Base-by-base conservation (phyloP, 2,113 vertebrate genomes). In the Carassius auratus region DNA sequence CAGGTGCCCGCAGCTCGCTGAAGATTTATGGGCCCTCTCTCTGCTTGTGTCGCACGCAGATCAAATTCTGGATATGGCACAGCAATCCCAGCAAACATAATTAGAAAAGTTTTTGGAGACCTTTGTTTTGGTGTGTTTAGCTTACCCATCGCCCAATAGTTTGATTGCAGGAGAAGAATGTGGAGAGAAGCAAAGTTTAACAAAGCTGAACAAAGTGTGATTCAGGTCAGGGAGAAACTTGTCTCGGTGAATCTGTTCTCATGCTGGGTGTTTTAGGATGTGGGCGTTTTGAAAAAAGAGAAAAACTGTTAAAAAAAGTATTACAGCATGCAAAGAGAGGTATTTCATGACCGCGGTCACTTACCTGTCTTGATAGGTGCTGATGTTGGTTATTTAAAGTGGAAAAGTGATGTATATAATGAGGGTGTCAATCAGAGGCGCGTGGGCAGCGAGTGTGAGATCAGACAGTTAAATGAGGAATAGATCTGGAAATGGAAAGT, bases 21-120 rank as follows among this genome's bases (percentile, higher is more conserved):
- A 82, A 86, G 90, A 88, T 87, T 87, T 86, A 88, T 86, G 81
- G 76, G 85, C 87, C 61, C 23, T 83, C 73, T 82, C 55, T 85
- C 59, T 30, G 59, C 74, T 66, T 30, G 75, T 77, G 64, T 66
- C 52, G 38, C 26, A 15, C 78, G 33, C 84, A 52, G 64, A 87
- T 79, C 83, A 86, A 86, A 90, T 84, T 82, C 80, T 33, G 81
- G 81, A 86, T 87, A 81, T 36, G 80, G 61, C 30, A 62, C 68
- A 77, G 86, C 78, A 86, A 85, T 76, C 33, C 19, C 26, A 52
- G 45, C 52, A 71, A 80, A 78, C n/a, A 76, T 85, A 84, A 81
- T 88, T 88, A 88, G 81, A 86, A 86, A 86, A 69, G 68, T 84
- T 88, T 88, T 85, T 30, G 8, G 81, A 81, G 59, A 74, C 57